Evolutionary conservation across 2,797 vertebrate genomes (phyloP).

Genomic region (Halcyon smyrnensis): DNA sequence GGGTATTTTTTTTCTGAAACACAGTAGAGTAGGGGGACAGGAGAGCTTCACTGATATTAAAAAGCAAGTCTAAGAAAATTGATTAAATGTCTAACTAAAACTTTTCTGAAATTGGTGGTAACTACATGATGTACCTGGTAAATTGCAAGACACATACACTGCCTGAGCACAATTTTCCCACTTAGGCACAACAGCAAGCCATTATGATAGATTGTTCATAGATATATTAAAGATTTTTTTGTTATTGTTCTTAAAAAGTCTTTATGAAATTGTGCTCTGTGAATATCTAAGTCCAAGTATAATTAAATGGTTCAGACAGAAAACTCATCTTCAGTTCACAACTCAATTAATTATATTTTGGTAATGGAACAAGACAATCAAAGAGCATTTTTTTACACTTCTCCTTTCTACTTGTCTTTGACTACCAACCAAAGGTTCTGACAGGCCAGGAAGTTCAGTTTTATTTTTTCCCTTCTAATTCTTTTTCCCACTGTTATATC

Average conservation of each 20-base stretch:
- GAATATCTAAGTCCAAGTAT: conserved; percentile 44
- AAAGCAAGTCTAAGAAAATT: not conserved
- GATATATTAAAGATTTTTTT: conserved; percentile 37
- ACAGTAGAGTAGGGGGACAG: not conserved
- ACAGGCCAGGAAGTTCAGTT: not conserved
- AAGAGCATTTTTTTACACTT: not conserved
- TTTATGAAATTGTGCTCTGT: conserved; percentile 14
- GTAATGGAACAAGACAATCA: not conserved
- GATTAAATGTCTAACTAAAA: conserved; percentile 1
- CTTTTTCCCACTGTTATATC: not conserved
- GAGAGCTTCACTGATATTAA: not conserved
- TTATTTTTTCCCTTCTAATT: not conserved
- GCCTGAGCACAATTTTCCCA: not conserved
- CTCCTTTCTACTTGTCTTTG: not conserved
- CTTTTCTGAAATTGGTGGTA: conserved; percentile 14
- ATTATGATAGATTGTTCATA: conserved; percentile 10
- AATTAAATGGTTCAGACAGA: not conserved
- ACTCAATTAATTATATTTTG: not conserved
- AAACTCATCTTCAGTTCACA: not conserved
- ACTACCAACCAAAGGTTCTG: not conserved
- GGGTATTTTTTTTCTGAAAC: not conserved
- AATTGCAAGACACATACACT: not conserved
- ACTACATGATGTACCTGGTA: not conserved
- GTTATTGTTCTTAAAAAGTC: not conserved
- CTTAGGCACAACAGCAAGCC: not conserved